phyloP scores from a whole-genome alignment of 2,797 vertebrate genomes.

The Acridotheres tristis region DNA sequence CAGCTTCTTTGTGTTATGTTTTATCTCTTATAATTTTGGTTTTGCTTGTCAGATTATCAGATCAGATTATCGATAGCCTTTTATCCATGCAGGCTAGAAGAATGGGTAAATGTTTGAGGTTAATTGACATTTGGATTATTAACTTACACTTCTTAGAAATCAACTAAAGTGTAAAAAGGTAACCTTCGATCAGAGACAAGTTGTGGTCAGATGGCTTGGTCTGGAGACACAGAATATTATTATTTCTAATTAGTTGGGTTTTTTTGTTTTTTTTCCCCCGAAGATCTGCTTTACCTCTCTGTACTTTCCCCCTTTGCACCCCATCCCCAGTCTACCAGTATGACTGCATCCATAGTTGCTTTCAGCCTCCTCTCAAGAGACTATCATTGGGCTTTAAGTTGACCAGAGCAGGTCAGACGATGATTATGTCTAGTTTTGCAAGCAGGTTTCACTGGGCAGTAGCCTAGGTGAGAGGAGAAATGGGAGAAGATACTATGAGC shows the following conservation, averaged over 20 bases:
- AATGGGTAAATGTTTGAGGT: not conserved
- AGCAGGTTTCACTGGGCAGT: not conserved
- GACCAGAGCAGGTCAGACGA: not conserved
- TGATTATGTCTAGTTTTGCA: not conserved
- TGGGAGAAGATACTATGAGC: not conserved
- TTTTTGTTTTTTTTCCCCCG: fast-evolving
- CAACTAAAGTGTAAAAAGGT: not conserved
- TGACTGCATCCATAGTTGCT: not conserved
- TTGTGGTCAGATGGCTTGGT: not conserved
- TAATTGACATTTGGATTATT: not conserved
- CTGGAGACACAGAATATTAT: not conserved
- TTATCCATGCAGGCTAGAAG: not conserved
- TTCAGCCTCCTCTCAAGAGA: not conserved
- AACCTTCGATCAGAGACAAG: not conserved
- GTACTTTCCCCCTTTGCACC: not conserved
- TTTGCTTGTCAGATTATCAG: not conserved
- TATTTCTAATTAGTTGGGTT: not conserved
- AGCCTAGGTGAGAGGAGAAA: not conserved
- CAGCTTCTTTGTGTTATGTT: not conserved
- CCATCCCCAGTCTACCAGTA: not conserved
- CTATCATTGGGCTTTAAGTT: not conserved
- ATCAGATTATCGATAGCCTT: not conserved
- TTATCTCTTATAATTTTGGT: not conserved
- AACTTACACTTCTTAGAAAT: not conserved
- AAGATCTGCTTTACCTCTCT: not conserved